phyloP scores from a whole-genome alignment of 1,140 invertebrate species.

The Anoplophora glabripennis region DNA sequence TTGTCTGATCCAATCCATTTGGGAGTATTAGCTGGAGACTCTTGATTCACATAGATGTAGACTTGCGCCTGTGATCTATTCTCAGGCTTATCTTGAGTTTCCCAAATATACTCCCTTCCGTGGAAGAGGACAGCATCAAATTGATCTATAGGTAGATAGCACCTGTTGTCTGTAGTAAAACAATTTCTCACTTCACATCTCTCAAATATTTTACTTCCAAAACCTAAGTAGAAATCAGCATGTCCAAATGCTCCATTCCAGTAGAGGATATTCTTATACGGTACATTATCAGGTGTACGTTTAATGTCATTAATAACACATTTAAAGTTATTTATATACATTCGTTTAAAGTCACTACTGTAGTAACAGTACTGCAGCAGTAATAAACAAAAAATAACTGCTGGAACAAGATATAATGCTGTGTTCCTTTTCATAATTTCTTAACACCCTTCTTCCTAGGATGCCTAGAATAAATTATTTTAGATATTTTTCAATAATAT shows the following conservation, averaged over 20 bases:
- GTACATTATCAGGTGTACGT: too few species aligned
- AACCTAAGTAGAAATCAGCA: constrained; percentile 15
- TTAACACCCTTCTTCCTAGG: too few species aligned
- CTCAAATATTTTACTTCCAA: constrained; percentile 21
- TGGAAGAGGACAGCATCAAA: constrained; percentile 27
- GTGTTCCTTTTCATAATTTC: too few species aligned
- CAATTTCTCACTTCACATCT: constrained; percentile 22
- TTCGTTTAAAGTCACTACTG: neutral
- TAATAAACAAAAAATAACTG: too few species aligned
- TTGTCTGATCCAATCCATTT: constrained; percentile 1
- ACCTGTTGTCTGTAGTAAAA: constrained; percentile 18
- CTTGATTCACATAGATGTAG: constrained; percentile 22
- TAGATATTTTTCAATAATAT: too few species aligned
- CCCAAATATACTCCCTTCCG: constrained; percentile 5
- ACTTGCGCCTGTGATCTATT: constrained; percentile 16
- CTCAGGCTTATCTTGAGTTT: constrained; percentile 12
- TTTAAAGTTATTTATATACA: too few species aligned
- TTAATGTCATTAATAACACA: too few species aligned
- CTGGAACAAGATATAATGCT: too few species aligned
- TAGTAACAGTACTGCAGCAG: neutral
- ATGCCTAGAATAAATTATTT: too few species aligned
- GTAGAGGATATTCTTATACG: constrained; percentile 16
- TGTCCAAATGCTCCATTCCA: constrained; percentile 23
- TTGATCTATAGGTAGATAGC: constrained; percentile 7
- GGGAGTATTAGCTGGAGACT: constrained; percentile 17